phyloP scores from a whole-genome alignment of 2,113 vertebrate species.

The Dinomys branickii region DNA sequence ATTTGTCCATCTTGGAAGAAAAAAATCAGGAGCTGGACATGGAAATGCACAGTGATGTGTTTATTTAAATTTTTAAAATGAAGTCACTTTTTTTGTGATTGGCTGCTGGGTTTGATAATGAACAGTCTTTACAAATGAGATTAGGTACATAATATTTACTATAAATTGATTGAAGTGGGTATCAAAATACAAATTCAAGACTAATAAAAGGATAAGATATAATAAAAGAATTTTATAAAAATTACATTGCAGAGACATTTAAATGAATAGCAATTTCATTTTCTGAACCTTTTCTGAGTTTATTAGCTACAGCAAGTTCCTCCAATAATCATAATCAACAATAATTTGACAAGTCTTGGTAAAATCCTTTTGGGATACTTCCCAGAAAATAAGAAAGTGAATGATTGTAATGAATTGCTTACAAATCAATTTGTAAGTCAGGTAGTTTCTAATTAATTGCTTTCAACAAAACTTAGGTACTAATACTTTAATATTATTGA shows the following conservation, averaged over 20 bases:
- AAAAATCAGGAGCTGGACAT: not conserved
- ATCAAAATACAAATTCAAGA: constrained; percentile 1
- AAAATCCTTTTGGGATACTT: constrained; percentile 42
- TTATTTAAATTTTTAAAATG: constrained; percentile 38
- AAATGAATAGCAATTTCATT: constrained; percentile 51
- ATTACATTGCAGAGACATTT: constrained; percentile 6
- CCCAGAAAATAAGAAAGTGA: constrained; percentile 52
- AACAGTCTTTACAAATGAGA: not conserved
- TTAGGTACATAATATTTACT: not conserved
- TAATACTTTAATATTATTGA: constrained; percentile 1
- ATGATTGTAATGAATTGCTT: constrained; percentile 44
- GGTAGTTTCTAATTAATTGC: constrained; percentile 32
- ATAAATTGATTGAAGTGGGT: not conserved
- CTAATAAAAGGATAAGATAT: not conserved
- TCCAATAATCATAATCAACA: constrained; percentile 42
- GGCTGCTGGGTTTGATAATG: not conserved
- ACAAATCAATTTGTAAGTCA: constrained; percentile 31
- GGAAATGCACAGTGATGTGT: not conserved
- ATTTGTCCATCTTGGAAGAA: not conserved
- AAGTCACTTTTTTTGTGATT: not conserved
- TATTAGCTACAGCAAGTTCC: constrained; percentile 29
- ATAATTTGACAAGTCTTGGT: constrained; percentile 53
- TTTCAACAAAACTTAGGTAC: constrained; percentile 48
- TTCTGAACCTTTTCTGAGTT: constrained; percentile 17
- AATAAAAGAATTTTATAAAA: constrained; percentile 21